Evolutionary conservation across 2,113 vertebrate species (phyloP).

Genomic region (Ctenomys sociabilis): DNA sequence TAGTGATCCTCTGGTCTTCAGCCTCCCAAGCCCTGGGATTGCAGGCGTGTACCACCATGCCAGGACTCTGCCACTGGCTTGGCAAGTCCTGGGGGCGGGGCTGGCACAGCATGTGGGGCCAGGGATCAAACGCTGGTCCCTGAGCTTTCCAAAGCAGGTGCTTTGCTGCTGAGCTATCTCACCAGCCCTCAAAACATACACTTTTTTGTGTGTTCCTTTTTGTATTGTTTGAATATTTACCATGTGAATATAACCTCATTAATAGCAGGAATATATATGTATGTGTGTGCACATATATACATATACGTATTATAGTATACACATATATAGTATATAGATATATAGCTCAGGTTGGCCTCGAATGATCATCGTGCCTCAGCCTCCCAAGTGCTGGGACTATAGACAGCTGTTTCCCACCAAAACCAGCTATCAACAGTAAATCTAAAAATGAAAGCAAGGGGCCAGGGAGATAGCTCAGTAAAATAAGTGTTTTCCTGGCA

Average conservation of each 20-base stretch:
- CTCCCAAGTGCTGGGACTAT: not conserved
- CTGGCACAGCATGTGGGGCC: too few species aligned
- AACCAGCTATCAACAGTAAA: not conserved
- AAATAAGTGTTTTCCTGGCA: too few species aligned
- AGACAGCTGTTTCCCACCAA: not conserved
- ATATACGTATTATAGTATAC: not conserved
- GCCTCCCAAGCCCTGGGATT: too few species aligned
- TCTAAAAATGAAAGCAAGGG: not conserved
- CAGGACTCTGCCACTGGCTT: too few species aligned
- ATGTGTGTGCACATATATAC: not conserved
- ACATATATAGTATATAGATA: not conserved
- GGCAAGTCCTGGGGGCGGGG: too few species aligned
- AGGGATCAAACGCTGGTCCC: too few species aligned
- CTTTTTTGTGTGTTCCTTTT: not conserved
- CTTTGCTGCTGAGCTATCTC: too few species aligned
- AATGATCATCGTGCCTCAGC: not conserved
- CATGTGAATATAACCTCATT: not conserved
- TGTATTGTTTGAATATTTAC: conserved; percentile 26
- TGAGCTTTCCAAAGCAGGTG: too few species aligned
- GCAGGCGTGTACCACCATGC: too few species aligned
- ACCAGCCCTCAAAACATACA: not conserved
- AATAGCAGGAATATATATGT: not conserved
- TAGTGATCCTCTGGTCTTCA: too few species aligned
- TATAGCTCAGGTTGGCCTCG: not conserved
- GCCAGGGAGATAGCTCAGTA: too few species aligned